Evolutionary conservation across 1,140 invertebrate genomes (phyloP).

Genomic region (Drosophila oshimai): DNA sequence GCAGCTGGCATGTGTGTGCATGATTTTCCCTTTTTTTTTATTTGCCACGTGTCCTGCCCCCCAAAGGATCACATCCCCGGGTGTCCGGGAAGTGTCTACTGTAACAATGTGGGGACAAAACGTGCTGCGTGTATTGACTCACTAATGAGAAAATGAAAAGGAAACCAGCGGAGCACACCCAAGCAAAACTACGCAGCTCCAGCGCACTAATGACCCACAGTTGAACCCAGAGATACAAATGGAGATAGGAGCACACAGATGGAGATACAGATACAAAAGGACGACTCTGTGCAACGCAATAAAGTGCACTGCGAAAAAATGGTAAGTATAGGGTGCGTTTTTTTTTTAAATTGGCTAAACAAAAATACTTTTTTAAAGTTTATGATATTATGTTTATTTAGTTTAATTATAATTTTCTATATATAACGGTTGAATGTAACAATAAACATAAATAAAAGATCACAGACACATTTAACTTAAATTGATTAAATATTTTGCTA

Average conservation of each 20-base stretch:
- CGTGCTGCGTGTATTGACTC: conserved; percentile 70
- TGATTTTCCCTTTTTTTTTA: conserved; percentile 4
- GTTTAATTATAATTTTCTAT: too few species aligned
- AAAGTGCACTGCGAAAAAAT: neutral
- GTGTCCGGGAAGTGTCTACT: conserved; percentile 27
- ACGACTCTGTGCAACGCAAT: neutral
- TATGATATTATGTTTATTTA: too few species aligned
- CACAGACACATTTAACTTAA: too few species aligned
- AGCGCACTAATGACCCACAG: conserved; percentile 66
- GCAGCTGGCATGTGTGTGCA: conserved; percentile 32
- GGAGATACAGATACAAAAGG: conserved; percentile 4
- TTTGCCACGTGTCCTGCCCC: neutral
- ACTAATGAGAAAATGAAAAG: conserved; percentile 73
- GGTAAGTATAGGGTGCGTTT: neutral
- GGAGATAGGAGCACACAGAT: conserved; percentile 15
- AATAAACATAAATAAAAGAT: too few species aligned
- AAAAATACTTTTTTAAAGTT: too few species aligned
- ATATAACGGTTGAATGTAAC: too few species aligned
- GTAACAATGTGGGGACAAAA: conserved; percentile 67
- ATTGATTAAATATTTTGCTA: too few species aligned
- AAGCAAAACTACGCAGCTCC: conserved; percentile 32
- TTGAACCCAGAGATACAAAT: conserved; percentile 41
- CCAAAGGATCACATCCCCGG: neutral
- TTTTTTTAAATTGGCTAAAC: neutral
- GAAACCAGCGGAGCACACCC: conserved; percentile 5